A percentile compares a stretch with the other conserved stretches of the same genome.
Evolutionary conservation across 1,140 invertebrate species (phyloP).

Genomic region (Nylanderia fulva): DNA sequence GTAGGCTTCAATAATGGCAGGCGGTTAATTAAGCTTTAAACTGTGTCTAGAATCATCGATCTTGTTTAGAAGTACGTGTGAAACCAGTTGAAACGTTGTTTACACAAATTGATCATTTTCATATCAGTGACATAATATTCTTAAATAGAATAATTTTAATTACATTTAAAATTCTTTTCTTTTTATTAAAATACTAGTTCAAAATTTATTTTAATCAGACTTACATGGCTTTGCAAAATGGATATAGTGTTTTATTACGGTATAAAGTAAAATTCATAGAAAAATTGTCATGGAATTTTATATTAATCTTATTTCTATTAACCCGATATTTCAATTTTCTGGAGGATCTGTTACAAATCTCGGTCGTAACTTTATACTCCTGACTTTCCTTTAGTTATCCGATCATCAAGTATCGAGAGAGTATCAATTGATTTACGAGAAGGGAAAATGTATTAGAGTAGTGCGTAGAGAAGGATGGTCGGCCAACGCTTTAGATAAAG

Average conservation of each 20-base stretch:
- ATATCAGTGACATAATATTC: neutral
- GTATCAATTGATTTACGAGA: slow-evolving; percentile 75
- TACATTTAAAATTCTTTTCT: neutral
- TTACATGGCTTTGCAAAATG: neutral
- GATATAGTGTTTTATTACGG: neutral
- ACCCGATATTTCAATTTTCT: neutral
- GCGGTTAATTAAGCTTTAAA: slow-evolving; percentile 34
- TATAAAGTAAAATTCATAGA: neutral
- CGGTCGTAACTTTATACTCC: neutral
- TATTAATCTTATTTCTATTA: too few relatives aligned
- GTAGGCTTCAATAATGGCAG: slow-evolving; percentile 42
- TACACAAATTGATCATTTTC: neutral
- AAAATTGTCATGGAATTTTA: neutral
- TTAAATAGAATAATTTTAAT: neutral
- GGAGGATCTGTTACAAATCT: neutral
- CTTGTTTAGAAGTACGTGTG: slow-evolving; percentile 9
- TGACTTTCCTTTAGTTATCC: slow-evolving; percentile 69
- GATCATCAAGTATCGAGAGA: slow-evolving; percentile 54
- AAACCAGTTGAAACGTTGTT: neutral
- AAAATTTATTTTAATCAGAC: neutral
- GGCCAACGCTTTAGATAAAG: slow-evolving; percentile 30
- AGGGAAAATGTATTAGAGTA: slow-evolving; percentile 9
- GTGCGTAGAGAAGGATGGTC: slow-evolving; percentile 10
- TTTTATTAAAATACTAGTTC: neutral
- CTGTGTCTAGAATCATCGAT: slow-evolving; percentile 19